A percentile compares a stretch with the other conserved stretches of the same genome.
Evolutionary conservation across 2,113 vertebrate species (phyloP).

Genomic region (Syngnathoides biaculeatus): DNA sequence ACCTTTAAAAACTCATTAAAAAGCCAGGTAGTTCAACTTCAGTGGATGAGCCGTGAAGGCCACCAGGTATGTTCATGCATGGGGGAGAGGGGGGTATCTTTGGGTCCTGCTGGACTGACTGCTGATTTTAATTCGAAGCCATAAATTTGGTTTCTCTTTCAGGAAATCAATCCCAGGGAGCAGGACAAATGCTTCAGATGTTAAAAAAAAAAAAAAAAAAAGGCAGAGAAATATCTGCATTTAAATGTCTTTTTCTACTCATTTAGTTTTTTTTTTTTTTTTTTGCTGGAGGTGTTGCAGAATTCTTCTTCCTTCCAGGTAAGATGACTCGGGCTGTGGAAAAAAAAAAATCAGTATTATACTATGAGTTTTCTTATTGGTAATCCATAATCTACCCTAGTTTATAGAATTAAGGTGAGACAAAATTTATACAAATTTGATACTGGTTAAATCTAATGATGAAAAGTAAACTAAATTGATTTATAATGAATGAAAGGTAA

Average conservation of each 20-base stretch:
- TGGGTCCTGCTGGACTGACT: slow-evolving; percentile 41
- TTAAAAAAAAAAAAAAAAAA: too few species aligned
- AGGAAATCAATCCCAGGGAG: slow-evolving; percentile 3
- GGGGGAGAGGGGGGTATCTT: slow-evolving; percentile 25
- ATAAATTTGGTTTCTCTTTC: slow-evolving; percentile 3
- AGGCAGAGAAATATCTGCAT: slow-evolving; percentile 9
- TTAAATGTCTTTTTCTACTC: slow-evolving; percentile 8
- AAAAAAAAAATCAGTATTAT: neutral
- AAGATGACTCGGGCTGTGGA: slow-evolving; percentile 22
- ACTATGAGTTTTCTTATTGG: neutral
- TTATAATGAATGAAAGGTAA: neutral
- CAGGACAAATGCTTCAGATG: neutral
- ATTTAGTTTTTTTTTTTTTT: neutral
- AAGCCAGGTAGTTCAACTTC: slow-evolving; percentile 15
- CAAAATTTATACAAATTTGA: neutral
- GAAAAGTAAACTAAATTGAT: neutral
- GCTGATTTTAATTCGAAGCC: neutral
- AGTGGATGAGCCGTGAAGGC: neutral
- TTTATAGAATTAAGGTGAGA: neutral
- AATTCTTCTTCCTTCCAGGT: neutral
- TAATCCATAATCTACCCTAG: neutral
- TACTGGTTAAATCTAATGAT: neutral
- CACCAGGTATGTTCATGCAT: slow-evolving; percentile 3
- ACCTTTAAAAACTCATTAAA: neutral
- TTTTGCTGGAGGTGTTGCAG: slow-evolving; percentile 11